These are phyloP conservation scores for Poecile atricapillus DNA, from an alignment of 2,113 vertebrate species.

Conservation along the genomic window DNA sequence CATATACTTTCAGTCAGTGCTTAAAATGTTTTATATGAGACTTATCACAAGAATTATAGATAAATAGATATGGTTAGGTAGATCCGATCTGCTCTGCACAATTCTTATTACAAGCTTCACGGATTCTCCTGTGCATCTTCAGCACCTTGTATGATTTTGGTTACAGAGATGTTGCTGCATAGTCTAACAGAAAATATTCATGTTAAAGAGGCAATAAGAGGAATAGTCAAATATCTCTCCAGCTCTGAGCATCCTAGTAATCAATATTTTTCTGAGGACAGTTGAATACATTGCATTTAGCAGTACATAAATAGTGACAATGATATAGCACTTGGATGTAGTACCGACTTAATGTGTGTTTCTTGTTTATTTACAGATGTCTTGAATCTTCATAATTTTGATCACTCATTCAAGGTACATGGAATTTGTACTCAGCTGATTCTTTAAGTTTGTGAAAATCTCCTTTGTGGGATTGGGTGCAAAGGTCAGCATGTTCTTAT, in stretches of 20 bases:
- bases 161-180: background rate
- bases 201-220: background rate
- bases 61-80: background rate
- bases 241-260: background rate
- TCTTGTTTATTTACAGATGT: background rate
- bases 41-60: background rate
- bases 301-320: background rate
- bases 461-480: background rate
- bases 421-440: background rate
- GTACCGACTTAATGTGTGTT: background rate
- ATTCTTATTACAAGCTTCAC: background rate
- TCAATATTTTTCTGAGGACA: background rate
- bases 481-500: background rate
- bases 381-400: background rate
- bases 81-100: background rate
- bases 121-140: background rate
- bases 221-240: background rate
- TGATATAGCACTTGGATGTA: background rate
- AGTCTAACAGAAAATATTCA: background rate
- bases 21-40: background rate
- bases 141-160: background rate
- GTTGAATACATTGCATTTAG: background rate
- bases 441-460: background rate
- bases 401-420: background rate
- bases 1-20: background rate